These are phyloP conservation scores for Phallusia fumigata DNA, from an alignment of 23 tunicate genomes.

Conservation along the genomic window DNA sequence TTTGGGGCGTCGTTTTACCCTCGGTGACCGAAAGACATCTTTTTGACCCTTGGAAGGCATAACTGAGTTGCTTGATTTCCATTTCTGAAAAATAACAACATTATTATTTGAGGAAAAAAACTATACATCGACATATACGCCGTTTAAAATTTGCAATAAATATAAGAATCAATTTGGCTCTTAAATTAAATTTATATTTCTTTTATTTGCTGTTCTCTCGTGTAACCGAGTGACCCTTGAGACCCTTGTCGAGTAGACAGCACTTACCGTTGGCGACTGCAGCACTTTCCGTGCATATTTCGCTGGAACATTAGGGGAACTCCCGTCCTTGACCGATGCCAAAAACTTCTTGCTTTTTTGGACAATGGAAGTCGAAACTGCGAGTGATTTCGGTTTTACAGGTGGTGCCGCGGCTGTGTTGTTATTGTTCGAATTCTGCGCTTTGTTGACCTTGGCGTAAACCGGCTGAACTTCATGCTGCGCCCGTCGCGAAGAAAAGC, in stretches of 20 bases:
- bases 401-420: background rate
- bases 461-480: constrained; percentile 8
- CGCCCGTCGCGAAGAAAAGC: background rate
- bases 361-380: constrained; percentile 1
- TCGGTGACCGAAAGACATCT: constrained; percentile 3
- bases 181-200: too few species aligned
- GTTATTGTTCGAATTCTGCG: background rate
- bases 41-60: background rate
- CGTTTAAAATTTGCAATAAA: too few species aligned
- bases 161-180: too few species aligned
- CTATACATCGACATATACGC: too few species aligned
- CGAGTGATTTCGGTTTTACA: constrained; percentile 11
- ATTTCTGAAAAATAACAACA: background rate
- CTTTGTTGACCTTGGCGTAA: constrained; percentile 22
- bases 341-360: constrained; percentile 29
- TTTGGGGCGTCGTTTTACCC: constrained; percentile 35
- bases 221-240: too few species aligned
- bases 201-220: too few species aligned
- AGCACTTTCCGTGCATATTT: constrained; percentile 15
- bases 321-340: constrained; percentile 21
- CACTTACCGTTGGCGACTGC: constrained; percentile 12
- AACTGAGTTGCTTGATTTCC: background rate
- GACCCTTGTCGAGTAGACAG: too few species aligned
- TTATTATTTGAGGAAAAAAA: too few species aligned
- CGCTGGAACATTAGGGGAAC: constrained; percentile 9